Conservation (phyloP, 2,113 vertebrate genomes). For the Pristiophorus japonicus region DNA sequence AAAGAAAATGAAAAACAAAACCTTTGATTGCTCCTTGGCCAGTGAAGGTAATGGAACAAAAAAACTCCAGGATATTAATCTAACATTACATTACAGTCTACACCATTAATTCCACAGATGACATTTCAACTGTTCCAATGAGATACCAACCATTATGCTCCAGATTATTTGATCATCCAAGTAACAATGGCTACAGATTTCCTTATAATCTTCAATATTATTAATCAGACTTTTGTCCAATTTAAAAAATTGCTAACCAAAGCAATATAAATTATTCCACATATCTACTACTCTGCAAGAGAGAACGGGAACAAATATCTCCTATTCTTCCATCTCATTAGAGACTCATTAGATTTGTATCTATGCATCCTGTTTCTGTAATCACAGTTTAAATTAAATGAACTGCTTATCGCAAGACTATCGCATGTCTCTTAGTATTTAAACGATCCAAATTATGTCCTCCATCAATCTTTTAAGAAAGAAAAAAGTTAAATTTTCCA, state of each 20-base stretch:
- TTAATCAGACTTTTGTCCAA: neutral
- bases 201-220: neutral
- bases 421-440: neutral
- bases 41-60: neutral
- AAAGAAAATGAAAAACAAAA: neutral
- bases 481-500: neutral
- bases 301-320: neutral
- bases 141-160: neutral
- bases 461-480: neutral
- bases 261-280: neutral
- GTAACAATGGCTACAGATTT: neutral
- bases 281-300: neutral
- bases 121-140: neutral
- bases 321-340: neutral
- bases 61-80: neutral
- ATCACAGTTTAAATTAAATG: neutral
- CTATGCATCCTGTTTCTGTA: neutral
- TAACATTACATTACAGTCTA: neutral
- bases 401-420: neutral
- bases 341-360: neutral
- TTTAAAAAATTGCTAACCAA: neutral
- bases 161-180: neutral
- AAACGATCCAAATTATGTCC: neutral
- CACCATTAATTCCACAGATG: neutral
- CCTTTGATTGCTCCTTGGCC: neutral